Conservation (phyloP, 2,113 vertebrate genomes). For the Prolemur simus region DNA sequence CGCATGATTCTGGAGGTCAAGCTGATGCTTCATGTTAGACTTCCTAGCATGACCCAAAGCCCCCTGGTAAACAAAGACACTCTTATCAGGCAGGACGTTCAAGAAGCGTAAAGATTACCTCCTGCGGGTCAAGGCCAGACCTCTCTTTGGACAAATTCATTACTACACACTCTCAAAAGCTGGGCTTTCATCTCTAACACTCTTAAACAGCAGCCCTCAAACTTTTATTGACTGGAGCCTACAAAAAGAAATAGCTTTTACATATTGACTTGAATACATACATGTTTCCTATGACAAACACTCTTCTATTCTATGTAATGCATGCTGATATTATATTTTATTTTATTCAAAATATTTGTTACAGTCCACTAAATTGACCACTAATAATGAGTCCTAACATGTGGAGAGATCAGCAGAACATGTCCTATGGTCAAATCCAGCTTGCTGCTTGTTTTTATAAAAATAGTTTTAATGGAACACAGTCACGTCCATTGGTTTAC, state of each 20-base stretch:
- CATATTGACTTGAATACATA: neutral
- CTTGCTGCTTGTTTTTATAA: neutral
- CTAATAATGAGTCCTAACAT: neutral
- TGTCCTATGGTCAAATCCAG: neutral
- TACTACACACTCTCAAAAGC: neutral
- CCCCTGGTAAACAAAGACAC: neutral
- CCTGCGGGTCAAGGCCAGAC: neutral
- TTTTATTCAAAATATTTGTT: neutral
- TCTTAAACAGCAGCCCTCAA: neutral
- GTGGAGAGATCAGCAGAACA: neutral
- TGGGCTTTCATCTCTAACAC: neutral
- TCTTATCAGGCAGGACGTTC: neutral
- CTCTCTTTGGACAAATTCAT: neutral
- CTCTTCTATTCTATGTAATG: neutral
- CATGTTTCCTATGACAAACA: neutral
- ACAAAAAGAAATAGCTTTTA: neutral
- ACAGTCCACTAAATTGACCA: neutral
- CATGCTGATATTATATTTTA: neutral
- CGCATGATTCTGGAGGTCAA: neutral
- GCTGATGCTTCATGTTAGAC: neutral
- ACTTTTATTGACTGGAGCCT: neutral
- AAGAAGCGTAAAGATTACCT: neutral
- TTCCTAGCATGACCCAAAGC: neutral
- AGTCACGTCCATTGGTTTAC: neutral
- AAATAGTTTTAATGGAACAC: neutral